Conservation (phyloP, 2,113 vertebrate genomes). For the Spizaetus ornatus region DNA sequence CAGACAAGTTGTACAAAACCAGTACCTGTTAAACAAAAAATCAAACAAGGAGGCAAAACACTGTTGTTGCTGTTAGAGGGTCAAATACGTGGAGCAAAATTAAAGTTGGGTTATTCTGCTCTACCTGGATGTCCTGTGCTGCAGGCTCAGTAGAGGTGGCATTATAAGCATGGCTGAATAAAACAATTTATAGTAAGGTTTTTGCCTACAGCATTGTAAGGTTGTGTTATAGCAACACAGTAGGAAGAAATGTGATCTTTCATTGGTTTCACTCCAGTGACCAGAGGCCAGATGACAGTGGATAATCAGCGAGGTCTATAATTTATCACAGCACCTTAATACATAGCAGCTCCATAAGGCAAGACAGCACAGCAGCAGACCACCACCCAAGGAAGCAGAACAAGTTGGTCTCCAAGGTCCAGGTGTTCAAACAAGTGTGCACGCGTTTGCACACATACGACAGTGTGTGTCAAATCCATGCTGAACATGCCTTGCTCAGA, state of each 20-base stretch:
- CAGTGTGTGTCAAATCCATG: not conserved
- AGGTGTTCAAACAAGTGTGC: not conserved
- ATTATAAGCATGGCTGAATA: not conserved
- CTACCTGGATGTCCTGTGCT: not conserved
- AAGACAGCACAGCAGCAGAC: not conserved
- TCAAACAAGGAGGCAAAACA: not conserved
- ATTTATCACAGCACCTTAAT: not conserved
- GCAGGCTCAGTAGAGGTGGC: not conserved
- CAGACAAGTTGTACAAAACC: not conserved
- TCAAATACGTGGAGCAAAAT: not conserved
- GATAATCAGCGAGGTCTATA: constrained; percentile 19
- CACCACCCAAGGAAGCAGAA: not conserved
- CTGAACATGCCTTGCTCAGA: not conserved
- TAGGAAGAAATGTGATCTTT: constrained; percentile 38
- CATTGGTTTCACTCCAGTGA: not conserved
- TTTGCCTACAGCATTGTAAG: not conserved
- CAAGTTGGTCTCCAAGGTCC: not conserved
- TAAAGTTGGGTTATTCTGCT: not conserved
- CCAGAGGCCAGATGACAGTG: not conserved
- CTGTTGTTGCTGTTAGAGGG: not conserved
- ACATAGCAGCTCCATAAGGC: not conserved
- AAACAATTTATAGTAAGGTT: constrained; percentile 28
- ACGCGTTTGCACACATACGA: accelerated
- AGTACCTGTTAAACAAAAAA: not conserved
- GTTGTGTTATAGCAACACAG: not conserved